Percentiles rank a stretch among this genome's conserved stretches.
These are phyloP conservation scores for Meloe dianella DNA, from an alignment of 2,888 invertebrate genomes.

Conservation along the genomic window DNA sequence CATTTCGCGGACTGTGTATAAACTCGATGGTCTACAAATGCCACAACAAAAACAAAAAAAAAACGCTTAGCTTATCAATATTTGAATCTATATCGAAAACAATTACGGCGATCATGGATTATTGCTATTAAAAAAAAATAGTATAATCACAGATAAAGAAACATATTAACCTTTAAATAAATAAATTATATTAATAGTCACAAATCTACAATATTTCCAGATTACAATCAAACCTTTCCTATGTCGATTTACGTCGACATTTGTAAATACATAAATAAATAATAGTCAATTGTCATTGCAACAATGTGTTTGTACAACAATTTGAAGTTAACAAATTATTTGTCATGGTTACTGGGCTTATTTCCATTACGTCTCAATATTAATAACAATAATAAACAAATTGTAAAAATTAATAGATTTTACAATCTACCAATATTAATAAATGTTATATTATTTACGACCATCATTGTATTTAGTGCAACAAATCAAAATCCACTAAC, in stretches of 20 bases:
- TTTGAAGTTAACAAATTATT: slow-evolving; percentile 13
- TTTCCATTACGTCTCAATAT: slow-evolving; percentile 8
- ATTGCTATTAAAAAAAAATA: no score
- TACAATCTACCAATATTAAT: slow-evolving; percentile 11
- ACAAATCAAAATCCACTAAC: slow-evolving; percentile 14
- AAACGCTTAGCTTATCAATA: no score
- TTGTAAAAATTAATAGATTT: slow-evolving; percentile 17
- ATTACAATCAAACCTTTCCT: background rate
- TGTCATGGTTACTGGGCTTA: slow-evolving; percentile 17
- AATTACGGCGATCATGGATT: no score
- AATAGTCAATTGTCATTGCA: background rate
- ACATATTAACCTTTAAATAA: no score
- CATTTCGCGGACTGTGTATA: no score
- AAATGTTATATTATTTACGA: slow-evolving; percentile 11
- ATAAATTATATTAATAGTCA: no score
- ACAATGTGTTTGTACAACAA: slow-evolving; percentile 16
- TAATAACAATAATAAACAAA: background rate
- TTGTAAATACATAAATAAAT: background rate
- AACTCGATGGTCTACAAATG: no score
- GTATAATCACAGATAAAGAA: no score
- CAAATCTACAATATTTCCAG: no score
- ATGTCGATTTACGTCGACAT: slow-evolving; percentile 1
- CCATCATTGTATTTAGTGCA: slow-evolving; percentile 7
- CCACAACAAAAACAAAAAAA: no score
- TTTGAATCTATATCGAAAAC: no score